Base-by-base conservation (phyloP, 2,797 vertebrate genomes). In the Lepus oiostolus region DNA sequence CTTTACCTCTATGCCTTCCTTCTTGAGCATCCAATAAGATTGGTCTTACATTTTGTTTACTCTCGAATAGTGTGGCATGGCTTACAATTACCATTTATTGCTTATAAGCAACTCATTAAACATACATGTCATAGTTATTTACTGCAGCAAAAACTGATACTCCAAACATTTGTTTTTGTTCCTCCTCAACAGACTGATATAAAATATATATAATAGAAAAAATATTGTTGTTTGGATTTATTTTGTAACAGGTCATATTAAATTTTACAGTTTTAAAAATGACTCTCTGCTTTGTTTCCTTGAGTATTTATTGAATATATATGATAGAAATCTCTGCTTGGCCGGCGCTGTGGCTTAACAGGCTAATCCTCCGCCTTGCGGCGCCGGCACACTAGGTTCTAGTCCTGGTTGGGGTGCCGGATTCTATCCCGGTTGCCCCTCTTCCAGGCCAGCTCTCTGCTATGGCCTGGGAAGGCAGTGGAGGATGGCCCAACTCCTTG, bases 101-200 rank as follows among this genome's bases (percentile, higher is more conserved):
- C 89, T 94, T 79, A 7, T 91, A 80, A 97, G 71, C 42, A 74
- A 81, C 4, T 89, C 67, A 87, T 75, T 93, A 80, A 83, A 79
- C 71, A 32, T 16, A 52, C 60, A 16, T 22, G 8, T 7, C 17
- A n/a, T 85, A 4, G 3, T 81, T 84, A 87, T 60, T 92, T 47
- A 88, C 32, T 83, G 0, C 2, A 90, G 26, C n/a, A 5, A 91
- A 92, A 81, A 77, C 32, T 68, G 21, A 84, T 68, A 74, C 2
- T 82, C 8, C 67, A 4, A 63, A 2, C 21, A 65, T 82, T 74
- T 70, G 4, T 28, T 62, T n/a, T 26, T 21, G 54, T 38, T 67
- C 38, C 63, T 77, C 38, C 82, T 81, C 1, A 28, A 30, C 4
- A 94, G 8, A 89, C 10, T 67, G 7, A 50, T 42, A 68, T 16